A percentile compares a stretch with the other conserved stretches of the same genome.
phyloP scores from a whole-genome alignment of 2,113 vertebrate genomes.

The Percopsis transmontana region DNA sequence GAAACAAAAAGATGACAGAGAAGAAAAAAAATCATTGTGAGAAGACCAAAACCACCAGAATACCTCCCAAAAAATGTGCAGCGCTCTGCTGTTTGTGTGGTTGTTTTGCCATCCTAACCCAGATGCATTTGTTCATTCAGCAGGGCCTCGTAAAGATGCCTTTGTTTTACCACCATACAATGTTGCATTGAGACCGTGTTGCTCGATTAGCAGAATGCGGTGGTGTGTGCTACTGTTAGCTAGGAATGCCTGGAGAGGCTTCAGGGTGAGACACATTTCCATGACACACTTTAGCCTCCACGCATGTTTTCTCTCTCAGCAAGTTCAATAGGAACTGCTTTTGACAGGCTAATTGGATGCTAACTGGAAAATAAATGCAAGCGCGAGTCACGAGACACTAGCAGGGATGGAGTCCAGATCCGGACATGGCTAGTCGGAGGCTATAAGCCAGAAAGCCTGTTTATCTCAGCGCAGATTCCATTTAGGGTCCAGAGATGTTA shows the following conservation, averaged over 20 bases:
- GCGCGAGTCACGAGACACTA: constrained; percentile 56
- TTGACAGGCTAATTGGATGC: constrained; percentile 58
- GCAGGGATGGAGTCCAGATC: constrained; percentile 26
- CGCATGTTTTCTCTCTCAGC: constrained; percentile 43
- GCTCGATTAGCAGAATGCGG: constrained; percentile 43
- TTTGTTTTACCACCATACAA: constrained; percentile 67
- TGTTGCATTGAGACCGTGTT: constrained; percentile 64
- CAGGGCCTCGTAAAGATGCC: constrained; percentile 62
- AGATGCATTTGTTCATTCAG: constrained; percentile 74
- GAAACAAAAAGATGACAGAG: constrained; percentile 58
- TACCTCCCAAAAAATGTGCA: constrained; percentile 37
- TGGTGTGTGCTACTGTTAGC: constrained; percentile 28
- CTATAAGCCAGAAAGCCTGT: constrained; percentile 6
- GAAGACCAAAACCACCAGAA: constrained; percentile 55
- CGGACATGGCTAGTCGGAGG: background rate
- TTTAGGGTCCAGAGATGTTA: constrained; percentile 17
- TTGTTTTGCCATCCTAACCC: constrained; percentile 60
- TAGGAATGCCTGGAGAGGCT: constrained; percentile 47
- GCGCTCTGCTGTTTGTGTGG: constrained; percentile 48
- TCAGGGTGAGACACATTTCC: constrained; percentile 41
- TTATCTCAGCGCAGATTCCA: constrained; percentile 24
- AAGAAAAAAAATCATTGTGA: constrained; percentile 41
- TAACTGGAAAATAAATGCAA: constrained; percentile 72
- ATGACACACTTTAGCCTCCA: constrained; percentile 32
- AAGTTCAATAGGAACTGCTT: constrained; percentile 48